Evolutionary conservation across 53 echinoderm and acorn worm species (phyloP), one percentile per base, ranked within the genome.

Genomic region (Holothuria leucospilota): DNA sequence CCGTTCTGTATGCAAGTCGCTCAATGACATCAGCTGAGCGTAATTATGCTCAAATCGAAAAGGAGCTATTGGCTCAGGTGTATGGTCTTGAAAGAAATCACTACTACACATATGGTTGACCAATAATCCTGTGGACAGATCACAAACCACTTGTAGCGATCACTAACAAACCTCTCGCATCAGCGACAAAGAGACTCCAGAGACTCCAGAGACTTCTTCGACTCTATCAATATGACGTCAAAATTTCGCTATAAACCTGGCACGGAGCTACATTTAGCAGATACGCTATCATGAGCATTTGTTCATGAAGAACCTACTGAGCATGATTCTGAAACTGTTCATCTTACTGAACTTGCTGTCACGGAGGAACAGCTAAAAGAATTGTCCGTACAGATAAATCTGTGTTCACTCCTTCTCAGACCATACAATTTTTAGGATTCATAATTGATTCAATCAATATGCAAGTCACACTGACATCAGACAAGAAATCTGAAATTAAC

Each of bases 1-100:
- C 86, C 39, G 62, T 86, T 62, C 75, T 86, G 86, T 86, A 86
- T 62, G 86, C 86, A 29, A 86, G 86, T 86, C 73, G 75, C 68
- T 69, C 77, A 14, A 27, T 86, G 72, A 86, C 62, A 4, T 59
- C 62, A 16, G 51, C 86, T 14, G 86, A 86, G 38, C 75, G 74
- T 15, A 75, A 75, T 11, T 77, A 86, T 59, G 73, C 75, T 4
- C 74, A 86, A 51, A 86, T 75, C 69, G 85, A 85, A 51, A 85
- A 85, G 49, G 85, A 85, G 51, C 69, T 85, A 12, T 58, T 71
- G 5, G 84, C 84, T n/a, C n/a, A n/a, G n/a, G n/a, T n/a, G n/a
- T n/a, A n/a, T n/a, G 8, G 66, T 66, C 15, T 66, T 84, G 29
- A 67, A 62, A 20, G 85, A 34, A 68, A 70, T 69, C 66, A 85